Evolutionary conservation across 2,113 vertebrate species (phyloP).

Genomic region (Grus americana): DNA sequence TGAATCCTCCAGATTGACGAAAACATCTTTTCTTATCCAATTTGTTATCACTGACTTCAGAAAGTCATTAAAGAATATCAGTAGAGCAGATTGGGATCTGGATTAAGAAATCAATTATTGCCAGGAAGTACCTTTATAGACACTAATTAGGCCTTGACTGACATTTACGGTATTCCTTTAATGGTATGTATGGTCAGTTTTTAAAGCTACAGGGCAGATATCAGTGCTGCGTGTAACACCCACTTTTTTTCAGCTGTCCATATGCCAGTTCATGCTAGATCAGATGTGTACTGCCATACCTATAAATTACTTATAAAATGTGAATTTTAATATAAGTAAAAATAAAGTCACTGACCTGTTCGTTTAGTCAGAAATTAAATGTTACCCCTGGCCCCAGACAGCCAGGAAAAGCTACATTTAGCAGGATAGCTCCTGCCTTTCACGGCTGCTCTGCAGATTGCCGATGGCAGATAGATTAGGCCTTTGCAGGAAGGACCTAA

Average conservation of each 20-base stretch:
- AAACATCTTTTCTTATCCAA: slow-evolving; percentile 51
- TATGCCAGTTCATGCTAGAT: not conserved
- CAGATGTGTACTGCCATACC: not conserved
- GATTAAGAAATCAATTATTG: slow-evolving; percentile 60
- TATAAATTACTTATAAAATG: not conserved
- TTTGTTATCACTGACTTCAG: slow-evolving; percentile 58
- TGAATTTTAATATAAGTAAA: not conserved
- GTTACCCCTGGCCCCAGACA: not conserved
- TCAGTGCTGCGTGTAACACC: not conserved
- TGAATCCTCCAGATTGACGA: not conserved
- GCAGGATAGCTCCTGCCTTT: not conserved
- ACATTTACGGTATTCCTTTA: slow-evolving; percentile 27
- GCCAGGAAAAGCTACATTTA: not conserved
- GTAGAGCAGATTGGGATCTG: slow-evolving; percentile 24
- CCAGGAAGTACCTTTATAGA: slow-evolving; percentile 34
- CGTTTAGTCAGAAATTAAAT: not conserved
- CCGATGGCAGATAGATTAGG: not conserved
- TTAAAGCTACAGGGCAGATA: slow-evolving; percentile 38
- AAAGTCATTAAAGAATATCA: slow-evolving; percentile 60
- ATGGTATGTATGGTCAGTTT: not conserved
- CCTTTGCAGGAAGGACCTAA: not conserved
- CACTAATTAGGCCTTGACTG: slow-evolving; percentile 32
- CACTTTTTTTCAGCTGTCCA: not conserved
- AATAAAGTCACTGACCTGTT: not conserved
- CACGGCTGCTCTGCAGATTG: not conserved